Conservation (phyloP, 2,888 invertebrate genomes). For the Lathronympha strigana region DNA sequence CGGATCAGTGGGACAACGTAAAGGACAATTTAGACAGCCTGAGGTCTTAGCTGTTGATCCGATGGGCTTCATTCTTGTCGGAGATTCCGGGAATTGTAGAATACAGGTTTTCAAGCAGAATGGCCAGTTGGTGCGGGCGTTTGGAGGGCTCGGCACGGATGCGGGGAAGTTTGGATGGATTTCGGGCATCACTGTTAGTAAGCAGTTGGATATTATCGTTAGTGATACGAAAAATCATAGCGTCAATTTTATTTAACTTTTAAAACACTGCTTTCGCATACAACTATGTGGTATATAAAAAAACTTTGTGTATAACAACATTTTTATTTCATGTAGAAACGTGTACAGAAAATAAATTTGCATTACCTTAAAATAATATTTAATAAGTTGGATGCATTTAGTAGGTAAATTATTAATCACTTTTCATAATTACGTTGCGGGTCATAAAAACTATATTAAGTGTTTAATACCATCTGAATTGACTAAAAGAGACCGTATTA, state of each 20-base stretch:
- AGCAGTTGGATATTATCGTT: slow-evolving; percentile 85
- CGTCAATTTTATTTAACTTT: slow-evolving; percentile 69
- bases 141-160: slow-evolving; percentile 82
- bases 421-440: not conserved
- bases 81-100: slow-evolving; percentile 90
- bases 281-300: slow-evolving; percentile 9
- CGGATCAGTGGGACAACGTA: slow-evolving; percentile 86
- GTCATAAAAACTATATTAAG: not conserved
- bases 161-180: slow-evolving; percentile 87
- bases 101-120: slow-evolving; percentile 90
- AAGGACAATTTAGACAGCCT: slow-evolving; percentile 89
- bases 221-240: slow-evolving; percentile 85
- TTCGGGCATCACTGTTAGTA: slow-evolving; percentile 86
- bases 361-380: slow-evolving; percentile 37
- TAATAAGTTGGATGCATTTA: slow-evolving; percentile 20
- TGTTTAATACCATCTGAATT: slow-evolving; percentile 7
- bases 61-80: slow-evolving; percentile 89
- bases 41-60: slow-evolving; percentile 89
- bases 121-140: slow-evolving; percentile 87
- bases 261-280: not conserved
- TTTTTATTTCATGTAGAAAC: slow-evolving; percentile 54
- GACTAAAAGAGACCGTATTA: slow-evolving; percentile 43
- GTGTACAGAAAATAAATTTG: slow-evolving; percentile 55
- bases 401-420: not conserved
- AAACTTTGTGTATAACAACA: slow-evolving; percentile 58